Base-by-base conservation (phyloP, 1,140 invertebrate species). In the Stratiolaelaps scimitus region DNA sequence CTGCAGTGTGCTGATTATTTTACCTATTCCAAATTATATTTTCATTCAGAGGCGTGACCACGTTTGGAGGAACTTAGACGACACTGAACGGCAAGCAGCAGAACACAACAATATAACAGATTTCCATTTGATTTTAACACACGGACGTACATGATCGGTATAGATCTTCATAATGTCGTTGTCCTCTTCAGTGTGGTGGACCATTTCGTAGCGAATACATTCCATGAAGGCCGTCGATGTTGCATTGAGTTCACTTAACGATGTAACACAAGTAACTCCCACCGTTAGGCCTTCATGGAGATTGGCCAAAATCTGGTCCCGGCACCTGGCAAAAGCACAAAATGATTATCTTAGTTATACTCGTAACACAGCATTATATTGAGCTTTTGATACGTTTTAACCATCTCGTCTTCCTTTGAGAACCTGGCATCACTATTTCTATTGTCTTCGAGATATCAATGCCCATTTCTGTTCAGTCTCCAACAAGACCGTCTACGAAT, bases 171-270 rank as follows among this genome's bases (percentile, higher is more conserved):
- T 15, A 15, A 60, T 34, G 17, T 34, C 53, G 13, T 15, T 34
- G 23, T 15, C 17, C 17, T 17, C 23, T 6, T 17, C 53, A 20
- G 53, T 10, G 2, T 29, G 13, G 20, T 60, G 53, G 53, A 60
- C 53, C 26, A 60, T 60, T n/a, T n/a, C 53, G 53, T 19, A 60
- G 20, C 53, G 53, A 15, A 60, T 29, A 26, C 53, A 60, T 60
- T 60, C 53, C 26, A 60, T 29, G 10, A 60, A 60, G 23, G 53
- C 53, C 10, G 15, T 60, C 15, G 53, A 26, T 5, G 53, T 34
- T 19, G 53, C 53, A 20, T 34, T 34, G 13, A 60, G 23, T 60
- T 60, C 53, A 20, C 1, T 34, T 26, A 60, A 26, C 2, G 53
- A 17, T 2, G 53, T 60, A 29, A 17, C 15, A 26, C 26, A 29